A percentile compares a stretch with the other conserved stretches of the same genome.
phyloP scores from a whole-genome alignment of 2,113 vertebrate species.

The Probosciger aterrimus region DNA sequence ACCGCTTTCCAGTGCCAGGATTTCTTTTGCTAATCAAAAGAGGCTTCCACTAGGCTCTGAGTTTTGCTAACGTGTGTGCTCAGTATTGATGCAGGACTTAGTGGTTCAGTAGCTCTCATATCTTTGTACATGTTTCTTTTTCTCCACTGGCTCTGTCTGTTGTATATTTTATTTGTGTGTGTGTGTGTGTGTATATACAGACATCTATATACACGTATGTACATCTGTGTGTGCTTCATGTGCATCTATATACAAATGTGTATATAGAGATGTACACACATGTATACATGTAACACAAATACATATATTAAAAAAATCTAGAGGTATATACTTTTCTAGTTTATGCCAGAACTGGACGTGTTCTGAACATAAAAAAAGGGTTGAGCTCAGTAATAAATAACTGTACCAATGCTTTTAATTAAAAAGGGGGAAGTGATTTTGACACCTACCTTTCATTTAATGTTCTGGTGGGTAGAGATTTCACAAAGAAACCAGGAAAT shows the following conservation, averaged over 20 bases:
- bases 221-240: not conserved
- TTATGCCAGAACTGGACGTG: not conserved
- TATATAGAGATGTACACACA: not conserved
- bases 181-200: too few species aligned
- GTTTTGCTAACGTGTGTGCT: not conserved
- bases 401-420: not conserved
- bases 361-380: not conserved
- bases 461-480: not conserved
- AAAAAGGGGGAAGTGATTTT: not conserved
- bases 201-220: not conserved
- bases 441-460: not conserved
- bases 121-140: not conserved
- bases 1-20: not conserved
- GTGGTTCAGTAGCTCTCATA: not conserved
- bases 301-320: not conserved
- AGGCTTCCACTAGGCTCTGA: not conserved
- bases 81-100: not conserved
- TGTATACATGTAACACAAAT: not conserved
- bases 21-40: not conserved
- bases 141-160: not conserved
- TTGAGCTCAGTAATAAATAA: not conserved
- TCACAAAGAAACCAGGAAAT: not conserved
- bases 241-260: not conserved
- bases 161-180: not conserved
- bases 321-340: not conserved